Evolutionary conservation across 2,888 invertebrate genomes (phyloP), one percentile per base, ranked within the genome.

Genomic region (Arge pagana): DNA sequence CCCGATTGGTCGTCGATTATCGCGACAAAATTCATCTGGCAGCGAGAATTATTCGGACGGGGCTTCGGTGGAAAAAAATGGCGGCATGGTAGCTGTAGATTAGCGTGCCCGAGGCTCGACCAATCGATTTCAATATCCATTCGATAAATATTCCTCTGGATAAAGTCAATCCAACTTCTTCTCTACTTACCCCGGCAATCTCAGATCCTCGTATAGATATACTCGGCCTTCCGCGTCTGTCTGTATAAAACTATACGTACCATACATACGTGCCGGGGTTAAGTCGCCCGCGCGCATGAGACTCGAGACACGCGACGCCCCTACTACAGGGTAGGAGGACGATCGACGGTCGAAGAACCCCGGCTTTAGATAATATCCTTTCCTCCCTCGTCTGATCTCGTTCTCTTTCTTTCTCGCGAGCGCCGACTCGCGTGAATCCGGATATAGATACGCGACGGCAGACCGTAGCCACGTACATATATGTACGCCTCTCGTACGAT

Each of bases 71-170:
- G n/a, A n/a, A n/a, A n/a, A n/a, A n/a, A n/a, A n/a, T n/a, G n/a
- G n/a, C n/a, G 33, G 35, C 31, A 45, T 45, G 33, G 31, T 45
- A 33, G 33, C 33, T 23, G 33, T 24, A 45, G 68, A 68, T 68
- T 68, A 68, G 67, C 68, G 67, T 68, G 68, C 67, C 68, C 66
- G 66, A 67, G 66, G 65, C 64, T 65, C 60, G 61, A 60, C 56
- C 68, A 63, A 68, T 68, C 68, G 66, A 68, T 68, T 68, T 68
- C 68, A 68, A 68, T 68, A 68, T 68, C 65, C 68, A 63, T 63
- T 66, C 67, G 64, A 68, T 68, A 68, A 68, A 68, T 68, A 68
- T 68, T 66, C 67, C 64, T 67, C 66, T 64, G 66, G 67, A 63
- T 45, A 45, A 45, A 45, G 45, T 45, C 45, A 45, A 45, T 58